Evolutionary conservation across 2,113 vertebrate species (phyloP).

Genomic region (Merops nubicus): DNA sequence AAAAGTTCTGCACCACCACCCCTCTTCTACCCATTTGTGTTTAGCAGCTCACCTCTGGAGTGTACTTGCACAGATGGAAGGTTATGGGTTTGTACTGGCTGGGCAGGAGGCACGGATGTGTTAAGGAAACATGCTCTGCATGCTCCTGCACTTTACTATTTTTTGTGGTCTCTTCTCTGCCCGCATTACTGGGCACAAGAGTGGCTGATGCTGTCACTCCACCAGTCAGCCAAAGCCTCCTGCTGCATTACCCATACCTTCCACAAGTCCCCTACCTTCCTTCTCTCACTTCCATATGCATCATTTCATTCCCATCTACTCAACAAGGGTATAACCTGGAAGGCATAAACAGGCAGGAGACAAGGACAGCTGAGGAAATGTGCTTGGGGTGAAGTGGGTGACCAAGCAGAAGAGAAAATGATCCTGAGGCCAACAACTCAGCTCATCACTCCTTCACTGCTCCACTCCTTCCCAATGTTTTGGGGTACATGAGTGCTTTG

Average conservation of each 20-base stretch:
- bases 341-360: background rate
- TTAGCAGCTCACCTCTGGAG: background rate
- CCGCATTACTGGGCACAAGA: background rate
- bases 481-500: background rate
- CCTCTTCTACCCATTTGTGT: background rate
- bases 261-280: background rate
- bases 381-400: background rate
- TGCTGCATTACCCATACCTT: fast-evolving
- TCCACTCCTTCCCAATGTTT: background rate
- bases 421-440: background rate
- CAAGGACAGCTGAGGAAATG: background rate
- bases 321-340: background rate
- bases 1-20: background rate
- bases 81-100: background rate
- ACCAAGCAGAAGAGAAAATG: background rate
- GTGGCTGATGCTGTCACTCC: background rate
- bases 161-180: background rate
- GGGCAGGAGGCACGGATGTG: background rate
- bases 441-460: background rate
- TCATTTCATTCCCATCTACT: background rate
- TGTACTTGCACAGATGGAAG: background rate
- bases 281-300: background rate
- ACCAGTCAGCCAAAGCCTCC: background rate
- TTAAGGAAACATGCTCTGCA: background rate
- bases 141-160: background rate